Percentiles rank a stretch among this genome's conserved stretches.
phyloP scores from a whole-genome alignment of 37 sponge, comb jelly and placozoan genomes.

The Chondrilla cf. caribensis region DNA sequence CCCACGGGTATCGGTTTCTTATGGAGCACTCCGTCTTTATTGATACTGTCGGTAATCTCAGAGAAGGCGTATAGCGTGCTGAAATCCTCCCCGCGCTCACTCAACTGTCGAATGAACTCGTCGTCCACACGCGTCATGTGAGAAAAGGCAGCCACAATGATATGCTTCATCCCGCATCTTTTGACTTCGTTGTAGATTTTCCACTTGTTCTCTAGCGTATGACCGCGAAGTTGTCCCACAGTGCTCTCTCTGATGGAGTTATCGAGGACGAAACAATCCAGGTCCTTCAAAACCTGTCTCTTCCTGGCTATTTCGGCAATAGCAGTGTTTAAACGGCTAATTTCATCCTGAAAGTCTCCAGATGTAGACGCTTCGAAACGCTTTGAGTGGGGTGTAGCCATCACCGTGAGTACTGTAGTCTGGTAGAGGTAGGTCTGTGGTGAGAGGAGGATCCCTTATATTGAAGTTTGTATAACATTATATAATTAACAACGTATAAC shows the following conservation, averaged over 20 bases:
- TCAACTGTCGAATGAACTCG: constrained; percentile 20
- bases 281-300: background rate
- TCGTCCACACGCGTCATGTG: constrained; percentile 18
- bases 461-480: too few species aligned
- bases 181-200: constrained; percentile 3
- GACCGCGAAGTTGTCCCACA: constrained; percentile 21
- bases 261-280: constrained; percentile 39
- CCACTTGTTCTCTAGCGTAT: constrained; percentile 26
- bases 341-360: too few species aligned
- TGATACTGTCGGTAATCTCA: too few species aligned
- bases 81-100: constrained; percentile 14
- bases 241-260: constrained; percentile 45
- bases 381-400: too few species aligned
- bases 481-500: too few species aligned
- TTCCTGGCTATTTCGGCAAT: background rate
- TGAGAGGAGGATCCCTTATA: too few species aligned
- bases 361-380: too few species aligned
- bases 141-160: background rate
- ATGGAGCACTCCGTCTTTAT: background rate
- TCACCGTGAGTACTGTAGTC: too few species aligned
- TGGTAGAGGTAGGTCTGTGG: too few species aligned
- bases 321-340: too few species aligned
- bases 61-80: constrained; percentile 20
- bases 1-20: background rate
- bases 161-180: background rate